Conservation (phyloP, 1,140 invertebrate species). For the Sarcophaga bullata region DNA sequence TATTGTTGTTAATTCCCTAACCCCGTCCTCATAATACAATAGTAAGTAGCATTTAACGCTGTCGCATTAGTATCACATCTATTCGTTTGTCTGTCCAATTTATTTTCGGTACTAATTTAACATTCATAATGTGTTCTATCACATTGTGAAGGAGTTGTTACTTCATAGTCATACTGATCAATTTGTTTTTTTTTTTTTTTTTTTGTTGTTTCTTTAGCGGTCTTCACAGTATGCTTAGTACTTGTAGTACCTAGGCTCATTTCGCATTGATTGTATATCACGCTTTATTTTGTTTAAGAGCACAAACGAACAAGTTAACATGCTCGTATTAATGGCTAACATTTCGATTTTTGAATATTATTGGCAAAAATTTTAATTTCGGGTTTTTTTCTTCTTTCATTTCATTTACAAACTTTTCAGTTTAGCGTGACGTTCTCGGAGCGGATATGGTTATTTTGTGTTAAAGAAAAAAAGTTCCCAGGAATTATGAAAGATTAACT, state of each 20-base stretch:
- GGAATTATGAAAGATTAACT: too few species aligned
- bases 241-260: too few species aligned
- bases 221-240: too few species aligned
- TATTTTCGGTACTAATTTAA: not conserved
- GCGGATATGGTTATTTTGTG: not conserved
- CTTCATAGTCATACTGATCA: constrained; percentile 17
- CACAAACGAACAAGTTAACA: too few species aligned
- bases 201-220: not conserved
- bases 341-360: not conserved
- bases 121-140: constrained; percentile 17
- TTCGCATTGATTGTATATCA: too few species aligned
- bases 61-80: not conserved
- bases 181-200: not conserved
- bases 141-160: not conserved
- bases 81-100: not conserved
- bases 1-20: not conserved
- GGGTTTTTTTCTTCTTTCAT: not conserved
- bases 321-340: too few species aligned
- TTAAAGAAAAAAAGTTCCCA: not conserved
- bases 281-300: too few species aligned
- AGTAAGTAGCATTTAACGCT: not conserved
- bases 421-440: not conserved
- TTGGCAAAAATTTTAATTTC: not conserved
- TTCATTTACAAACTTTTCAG: not conserved
- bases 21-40: too few species aligned